A percentile compares a stretch with the other conserved stretches of the same genome.
Conservation (phyloP, 2,113 vertebrate genomes). For the Sciurus niger region DNA sequence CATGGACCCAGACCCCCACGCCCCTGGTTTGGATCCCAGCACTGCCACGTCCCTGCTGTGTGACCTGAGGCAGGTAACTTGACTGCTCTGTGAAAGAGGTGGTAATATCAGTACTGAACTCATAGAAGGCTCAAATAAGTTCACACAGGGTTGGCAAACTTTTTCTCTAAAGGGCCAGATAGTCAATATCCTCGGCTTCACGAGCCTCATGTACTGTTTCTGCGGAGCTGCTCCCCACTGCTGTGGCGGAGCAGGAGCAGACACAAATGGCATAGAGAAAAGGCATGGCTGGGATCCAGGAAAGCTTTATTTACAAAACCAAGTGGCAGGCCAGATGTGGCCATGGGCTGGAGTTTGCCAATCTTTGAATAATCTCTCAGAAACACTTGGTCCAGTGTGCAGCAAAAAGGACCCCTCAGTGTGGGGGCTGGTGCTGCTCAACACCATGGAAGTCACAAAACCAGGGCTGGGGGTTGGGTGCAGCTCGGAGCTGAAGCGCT, state of each 20-base stretch:
- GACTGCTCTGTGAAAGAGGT: background rate
- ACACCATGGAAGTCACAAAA: background rate
- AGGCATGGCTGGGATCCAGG: background rate
- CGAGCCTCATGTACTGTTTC: background rate
- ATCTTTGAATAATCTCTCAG: background rate
- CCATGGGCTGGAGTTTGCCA: background rate
- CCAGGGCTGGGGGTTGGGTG: too few relatives aligned
- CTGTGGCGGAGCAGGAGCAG: background rate
- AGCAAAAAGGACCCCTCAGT: background rate
- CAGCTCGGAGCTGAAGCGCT: too few relatives aligned
- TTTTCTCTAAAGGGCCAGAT: background rate
- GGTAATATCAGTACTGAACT: background rate
- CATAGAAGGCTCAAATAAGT: background rate
- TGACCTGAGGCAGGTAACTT: background rate
- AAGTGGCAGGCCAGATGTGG: background rate
- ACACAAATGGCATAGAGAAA: background rate
- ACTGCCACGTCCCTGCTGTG: background rate
- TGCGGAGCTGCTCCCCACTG: background rate
- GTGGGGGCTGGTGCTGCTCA: too few relatives aligned
- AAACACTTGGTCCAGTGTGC: background rate
- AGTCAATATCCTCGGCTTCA: background rate
- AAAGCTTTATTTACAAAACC: slow-evolving; percentile 13
- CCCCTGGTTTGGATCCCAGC: background rate
- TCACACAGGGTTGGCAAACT: background rate
- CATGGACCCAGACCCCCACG: background rate